Evolutionary conservation across 2,113 vertebrate genomes (phyloP), one percentile per base, ranked within the genome.

Genomic region (Sus scrofa): DNA sequence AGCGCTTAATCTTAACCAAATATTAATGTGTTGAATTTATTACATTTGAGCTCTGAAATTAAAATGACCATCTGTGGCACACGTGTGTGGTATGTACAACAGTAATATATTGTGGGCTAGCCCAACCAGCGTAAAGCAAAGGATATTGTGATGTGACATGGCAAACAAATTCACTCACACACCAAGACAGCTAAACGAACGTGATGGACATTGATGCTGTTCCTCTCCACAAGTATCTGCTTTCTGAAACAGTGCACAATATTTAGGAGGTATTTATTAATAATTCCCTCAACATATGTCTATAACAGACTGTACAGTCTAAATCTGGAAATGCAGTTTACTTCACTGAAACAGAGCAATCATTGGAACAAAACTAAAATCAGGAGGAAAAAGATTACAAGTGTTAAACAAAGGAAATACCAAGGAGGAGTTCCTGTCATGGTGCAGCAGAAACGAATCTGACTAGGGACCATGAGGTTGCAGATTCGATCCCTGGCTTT

Each of bases 11-110:
- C 95, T 98, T 79, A 78, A 97, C 98, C 97, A 98, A 98, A 98
- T 82, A 98, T 92, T 96, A 98, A 98, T 96, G 96, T 98, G 90
- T 86, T 98, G 97, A 97, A 98, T 98, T 98, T 98, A 98, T 98
- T 98, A 97, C 96, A 94, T 96, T 98, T 98, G 91, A 96, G 92
- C 14, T 97, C 97, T 98, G 86, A 98, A 98, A 98, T 98, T 98
- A 97, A 98, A 97, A 98, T 95, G 89, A 84, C 97, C 97, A 97
- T 98, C 97, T 97, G 89, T 95, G 97, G 91, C 81, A 97, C 95
- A 12, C 0, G 58, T 97, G 97, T 95, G 97, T 95, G 87, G 95
- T 96, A 97, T 70, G 79, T 44, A 96, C 90, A 95, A 98, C 84
- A 96, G 97, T 97, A 93, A 97, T 97, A 92, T 84, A 95, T 73